Percentiles rank a stretch among this genome's conserved stretches.
phyloP scores from a whole-genome alignment of 1,140 invertebrate genomes.

The Zaprionus kolodkinae region DNA sequence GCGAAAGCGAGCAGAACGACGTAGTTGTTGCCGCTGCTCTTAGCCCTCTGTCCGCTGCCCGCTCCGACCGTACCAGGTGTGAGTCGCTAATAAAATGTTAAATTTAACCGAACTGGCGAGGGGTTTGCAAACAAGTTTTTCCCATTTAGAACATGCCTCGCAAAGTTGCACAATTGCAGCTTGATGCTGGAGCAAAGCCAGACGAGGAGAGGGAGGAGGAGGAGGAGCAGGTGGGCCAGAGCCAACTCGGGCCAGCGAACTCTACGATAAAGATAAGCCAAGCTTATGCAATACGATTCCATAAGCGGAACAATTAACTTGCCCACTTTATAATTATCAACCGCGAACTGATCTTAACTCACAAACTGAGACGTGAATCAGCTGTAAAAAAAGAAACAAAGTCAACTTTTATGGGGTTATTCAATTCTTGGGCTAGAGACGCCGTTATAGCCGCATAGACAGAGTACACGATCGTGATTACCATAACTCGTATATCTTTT shows the following conservation, averaged over 20 bases:
- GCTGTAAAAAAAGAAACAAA: background rate
- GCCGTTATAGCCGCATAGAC: background rate
- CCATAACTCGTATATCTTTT: background rate
- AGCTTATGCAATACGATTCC: conserved; percentile 5
- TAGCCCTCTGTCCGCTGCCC: background rate
- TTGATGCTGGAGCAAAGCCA: conserved; percentile 15
- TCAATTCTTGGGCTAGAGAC: background rate
- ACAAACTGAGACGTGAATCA: conserved; percentile 3
- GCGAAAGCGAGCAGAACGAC: conserved; percentile 67
- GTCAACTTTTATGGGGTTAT: background rate
- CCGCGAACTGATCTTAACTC: conserved; percentile 5
- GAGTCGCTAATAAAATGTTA: conserved; percentile 59
- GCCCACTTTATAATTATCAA: background rate
- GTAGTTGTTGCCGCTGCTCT: background rate
- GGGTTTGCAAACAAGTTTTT: conserved; percentile 71
- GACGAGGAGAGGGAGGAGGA: background rate
- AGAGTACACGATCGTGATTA: background rate
- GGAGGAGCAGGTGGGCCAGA: background rate
- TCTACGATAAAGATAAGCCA: conserved; percentile 21
- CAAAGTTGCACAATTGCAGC: conserved; percentile 75
- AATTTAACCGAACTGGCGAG: conserved; percentile 59
- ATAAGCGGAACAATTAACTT: conserved; percentile 12
- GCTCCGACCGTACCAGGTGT: conserved; percentile 54
- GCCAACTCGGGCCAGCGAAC: conserved; percentile 56
- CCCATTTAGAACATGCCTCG: conserved; percentile 59